A percentile compares a stretch with the other conserved stretches of the same genome.
phyloP scores from a whole-genome alignment of 2,888 invertebrate species.

The Tenodera sinensis region DNA sequence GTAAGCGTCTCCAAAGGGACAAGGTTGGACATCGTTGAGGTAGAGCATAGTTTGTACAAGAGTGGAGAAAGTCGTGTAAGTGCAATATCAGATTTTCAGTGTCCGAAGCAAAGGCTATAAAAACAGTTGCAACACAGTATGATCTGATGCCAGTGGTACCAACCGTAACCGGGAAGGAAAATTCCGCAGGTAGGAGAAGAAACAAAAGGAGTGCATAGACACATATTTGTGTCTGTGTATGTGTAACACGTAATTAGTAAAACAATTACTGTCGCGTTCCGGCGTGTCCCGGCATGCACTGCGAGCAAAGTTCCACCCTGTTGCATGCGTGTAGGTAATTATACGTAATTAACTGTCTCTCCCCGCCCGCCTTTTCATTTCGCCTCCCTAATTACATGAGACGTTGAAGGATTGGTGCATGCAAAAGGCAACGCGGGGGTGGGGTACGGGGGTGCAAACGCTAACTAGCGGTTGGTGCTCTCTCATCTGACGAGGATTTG shows the following conservation, averaged over 20 bases:
- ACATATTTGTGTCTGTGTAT: neutral
- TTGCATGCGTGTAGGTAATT: slow-evolving; percentile 17
- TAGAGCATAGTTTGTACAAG: no score
- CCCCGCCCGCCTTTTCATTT: slow-evolving; percentile 16
- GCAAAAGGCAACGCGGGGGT: neutral
- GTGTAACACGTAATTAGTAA: slow-evolving; percentile 16
- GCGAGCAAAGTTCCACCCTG: slow-evolving; percentile 4
- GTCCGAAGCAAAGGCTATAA: no score
- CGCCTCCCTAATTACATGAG: slow-evolving; percentile 12
- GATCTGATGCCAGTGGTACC: no score
- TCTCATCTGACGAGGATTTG: neutral
- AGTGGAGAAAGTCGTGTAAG: no score
- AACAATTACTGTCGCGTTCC: slow-evolving; percentile 14
- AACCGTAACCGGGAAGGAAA: no score
- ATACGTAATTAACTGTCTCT: slow-evolving; percentile 8
- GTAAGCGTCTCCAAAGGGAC: no score
- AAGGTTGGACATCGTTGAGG: no score
- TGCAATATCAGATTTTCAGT: no score
- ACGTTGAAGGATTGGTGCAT: slow-evolving; percentile 9
- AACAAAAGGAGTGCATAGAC: neutral
- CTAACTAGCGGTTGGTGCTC: neutral
- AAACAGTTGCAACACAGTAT: no score
- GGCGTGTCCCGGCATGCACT: neutral
- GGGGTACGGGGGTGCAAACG: neutral
- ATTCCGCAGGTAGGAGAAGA: neutral